A percentile compares a stretch with the other conserved stretches of the same genome.
Evolutionary conservation across 2,797 vertebrate species (phyloP).

Genomic region (Sitta carolinensis): DNA sequence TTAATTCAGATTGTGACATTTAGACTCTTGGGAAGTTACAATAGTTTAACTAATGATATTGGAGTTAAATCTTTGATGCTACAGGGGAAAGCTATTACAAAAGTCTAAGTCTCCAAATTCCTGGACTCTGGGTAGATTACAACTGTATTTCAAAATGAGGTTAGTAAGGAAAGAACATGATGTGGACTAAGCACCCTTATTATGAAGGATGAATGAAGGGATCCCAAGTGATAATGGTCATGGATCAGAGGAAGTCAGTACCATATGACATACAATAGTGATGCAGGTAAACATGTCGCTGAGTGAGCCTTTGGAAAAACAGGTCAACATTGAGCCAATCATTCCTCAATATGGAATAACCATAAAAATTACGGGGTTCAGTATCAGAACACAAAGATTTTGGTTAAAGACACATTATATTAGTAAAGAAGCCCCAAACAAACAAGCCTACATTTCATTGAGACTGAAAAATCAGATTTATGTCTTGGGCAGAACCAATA

Average conservation of each 20-base stretch:
- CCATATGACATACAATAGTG: background rate
- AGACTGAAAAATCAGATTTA: background rate
- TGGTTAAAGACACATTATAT: background rate
- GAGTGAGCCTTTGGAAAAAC: background rate
- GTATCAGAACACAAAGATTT: background rate
- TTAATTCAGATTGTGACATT: background rate
- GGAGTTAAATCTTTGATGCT: background rate
- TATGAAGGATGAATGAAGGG: background rate
- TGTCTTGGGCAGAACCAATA: background rate
- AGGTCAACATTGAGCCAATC: background rate
- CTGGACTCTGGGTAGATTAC: background rate
- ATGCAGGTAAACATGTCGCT: background rate
- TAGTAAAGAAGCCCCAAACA: background rate
- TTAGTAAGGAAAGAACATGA: background rate
- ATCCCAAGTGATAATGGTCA: background rate
- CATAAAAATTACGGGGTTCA: background rate
- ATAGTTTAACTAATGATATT: background rate
- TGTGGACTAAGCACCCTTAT: background rate
- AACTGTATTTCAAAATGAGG: background rate
- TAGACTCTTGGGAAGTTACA: background rate
- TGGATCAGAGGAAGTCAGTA: background rate
- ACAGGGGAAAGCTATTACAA: background rate
- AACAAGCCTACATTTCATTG: background rate
- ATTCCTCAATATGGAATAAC: background rate
- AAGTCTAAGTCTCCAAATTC: background rate